phyloP scores from a whole-genome alignment of 2,888 invertebrate species.

The Plusia festucae region DNA sequence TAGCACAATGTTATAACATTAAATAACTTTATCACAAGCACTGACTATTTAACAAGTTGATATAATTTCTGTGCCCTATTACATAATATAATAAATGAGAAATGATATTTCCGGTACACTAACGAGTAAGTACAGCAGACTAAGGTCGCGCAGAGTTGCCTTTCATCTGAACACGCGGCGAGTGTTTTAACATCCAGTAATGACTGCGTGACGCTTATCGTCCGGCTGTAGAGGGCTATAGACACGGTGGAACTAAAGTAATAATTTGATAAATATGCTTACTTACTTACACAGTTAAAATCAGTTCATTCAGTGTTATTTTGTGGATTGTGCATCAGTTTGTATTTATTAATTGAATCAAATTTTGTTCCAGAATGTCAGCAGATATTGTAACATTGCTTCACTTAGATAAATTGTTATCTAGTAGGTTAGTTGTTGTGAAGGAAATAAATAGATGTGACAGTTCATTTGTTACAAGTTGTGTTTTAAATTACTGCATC shows the following conservation, averaged over 20 bases:
- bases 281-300: neutral
- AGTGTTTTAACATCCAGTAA: constrained; percentile 53
- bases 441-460: constrained; percentile 93
- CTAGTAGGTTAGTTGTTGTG: constrained; percentile 90
- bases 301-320: neutral
- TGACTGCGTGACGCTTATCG: constrained; percentile 63
- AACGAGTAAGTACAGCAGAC: constrained; percentile 45
- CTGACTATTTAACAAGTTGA: neutral
- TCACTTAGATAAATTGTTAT: constrained; percentile 90
- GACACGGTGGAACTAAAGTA: constrained; percentile 20
- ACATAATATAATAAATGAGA: constrained; percentile 49
- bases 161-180: constrained; percentile 52
- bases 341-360: constrained; percentile 24
- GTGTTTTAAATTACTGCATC: constrained; percentile 90
- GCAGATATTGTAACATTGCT: constrained; percentile 90
- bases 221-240: constrained; percentile 30
- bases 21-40: neutral
- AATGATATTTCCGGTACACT: constrained; percentile 57
- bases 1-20: neutral
- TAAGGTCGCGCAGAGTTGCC: constrained; percentile 52
- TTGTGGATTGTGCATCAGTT: neutral
- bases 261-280: constrained; percentile 11
- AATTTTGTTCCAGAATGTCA: constrained; percentile 87
- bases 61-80: constrained; percentile 16
- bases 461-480: constrained; percentile 92